Conservation (phyloP, 1,140 invertebrate species). For the Bombus waltoni region DNA sequence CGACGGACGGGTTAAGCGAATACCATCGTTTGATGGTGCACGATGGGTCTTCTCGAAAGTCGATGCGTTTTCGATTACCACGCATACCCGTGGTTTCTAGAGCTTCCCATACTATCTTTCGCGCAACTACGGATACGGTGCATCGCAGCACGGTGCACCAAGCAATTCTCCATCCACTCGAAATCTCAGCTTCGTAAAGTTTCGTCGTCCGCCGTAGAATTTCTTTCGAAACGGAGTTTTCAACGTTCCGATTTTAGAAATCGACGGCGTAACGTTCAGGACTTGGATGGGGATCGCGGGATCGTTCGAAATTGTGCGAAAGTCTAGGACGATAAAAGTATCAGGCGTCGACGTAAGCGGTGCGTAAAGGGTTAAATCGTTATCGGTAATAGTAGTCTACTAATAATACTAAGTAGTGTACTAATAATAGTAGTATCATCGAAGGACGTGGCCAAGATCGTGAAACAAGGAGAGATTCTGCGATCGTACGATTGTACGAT, state of each 20-base stretch:
- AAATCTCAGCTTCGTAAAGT: too few species aligned
- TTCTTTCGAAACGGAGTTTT: neutral
- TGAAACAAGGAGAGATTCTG: neutral
- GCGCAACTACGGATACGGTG: neutral
- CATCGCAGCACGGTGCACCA: neutral
- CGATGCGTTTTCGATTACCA: conserved; percentile 51
- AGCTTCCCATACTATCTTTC: conserved; percentile 33
- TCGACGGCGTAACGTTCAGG: too few species aligned
- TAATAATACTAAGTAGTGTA: too few species aligned
- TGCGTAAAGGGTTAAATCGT: too few species aligned
- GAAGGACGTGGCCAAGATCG: too few species aligned
- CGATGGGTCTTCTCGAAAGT: conserved; percentile 54
- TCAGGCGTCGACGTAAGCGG: too few species aligned
- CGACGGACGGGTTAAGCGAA: neutral
- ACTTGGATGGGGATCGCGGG: too few species aligned
- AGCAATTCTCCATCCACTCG: neutral
- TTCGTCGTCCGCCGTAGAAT: neutral
- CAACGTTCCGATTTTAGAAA: too few species aligned
- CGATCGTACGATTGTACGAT: neutral
- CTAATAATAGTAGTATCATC: too few species aligned
- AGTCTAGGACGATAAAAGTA: too few species aligned
- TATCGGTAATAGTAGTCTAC: fast-evolving
- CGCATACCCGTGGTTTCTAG: conserved; percentile 42
- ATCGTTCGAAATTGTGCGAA: too few species aligned
- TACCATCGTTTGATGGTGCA: neutral